phyloP scores from a whole-genome alignment of 2,888 invertebrate genomes.

The Notodonta ziczac region DNA sequence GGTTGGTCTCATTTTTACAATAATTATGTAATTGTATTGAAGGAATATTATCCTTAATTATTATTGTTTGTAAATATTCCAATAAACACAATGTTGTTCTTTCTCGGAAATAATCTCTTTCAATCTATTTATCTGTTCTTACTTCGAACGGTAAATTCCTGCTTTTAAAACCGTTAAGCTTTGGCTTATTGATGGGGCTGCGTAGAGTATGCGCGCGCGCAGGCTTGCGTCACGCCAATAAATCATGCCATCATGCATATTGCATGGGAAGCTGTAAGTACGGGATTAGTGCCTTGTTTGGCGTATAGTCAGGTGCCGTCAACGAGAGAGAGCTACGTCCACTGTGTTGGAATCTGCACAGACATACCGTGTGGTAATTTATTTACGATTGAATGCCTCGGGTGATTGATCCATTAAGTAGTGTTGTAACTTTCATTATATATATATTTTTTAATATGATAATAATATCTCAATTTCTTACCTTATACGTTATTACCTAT shows the following conservation, averaged over 20 bases:
- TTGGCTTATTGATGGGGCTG: not conserved
- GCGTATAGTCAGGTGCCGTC: not conserved
- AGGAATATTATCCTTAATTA: too few relatives aligned
- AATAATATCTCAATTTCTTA: too few relatives aligned
- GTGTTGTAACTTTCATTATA: too few relatives aligned
- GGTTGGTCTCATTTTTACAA: too few relatives aligned
- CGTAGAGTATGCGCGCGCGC: not conserved
- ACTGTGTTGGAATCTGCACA: too few relatives aligned
- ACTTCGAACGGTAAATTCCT: not conserved
- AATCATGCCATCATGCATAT: constrained; percentile 2
- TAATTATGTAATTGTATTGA: too few relatives aligned
- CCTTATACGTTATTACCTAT: too few relatives aligned
- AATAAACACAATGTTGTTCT: not conserved
- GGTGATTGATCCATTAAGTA: too few relatives aligned
- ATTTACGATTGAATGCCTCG: too few relatives aligned
- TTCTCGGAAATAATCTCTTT: not conserved
- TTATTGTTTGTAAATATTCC: not conserved
- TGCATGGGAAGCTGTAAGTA: constrained; percentile 2
- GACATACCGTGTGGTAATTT: too few relatives aligned
- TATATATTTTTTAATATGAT: too few relatives aligned
- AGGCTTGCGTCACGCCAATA: not conserved
- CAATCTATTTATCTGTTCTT: not conserved
- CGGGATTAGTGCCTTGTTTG: constrained; percentile 1
- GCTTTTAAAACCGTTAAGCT: not conserved
- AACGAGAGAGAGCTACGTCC: not conserved